Evolutionary conservation across 2,797 vertebrate genomes (phyloP).

Genomic region (Schizopygopsis pylzovi): DNA sequence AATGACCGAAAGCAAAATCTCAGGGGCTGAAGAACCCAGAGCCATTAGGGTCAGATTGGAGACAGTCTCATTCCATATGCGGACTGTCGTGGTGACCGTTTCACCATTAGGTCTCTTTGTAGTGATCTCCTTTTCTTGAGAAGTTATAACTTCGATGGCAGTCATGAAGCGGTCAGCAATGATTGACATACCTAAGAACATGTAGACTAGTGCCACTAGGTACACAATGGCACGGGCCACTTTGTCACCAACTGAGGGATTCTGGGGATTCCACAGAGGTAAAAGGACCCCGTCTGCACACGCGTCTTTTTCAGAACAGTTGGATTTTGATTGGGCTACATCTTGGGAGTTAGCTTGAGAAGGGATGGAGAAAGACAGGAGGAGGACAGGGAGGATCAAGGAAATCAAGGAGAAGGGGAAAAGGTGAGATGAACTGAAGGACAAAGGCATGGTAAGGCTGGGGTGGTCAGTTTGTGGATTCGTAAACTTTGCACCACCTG

Average conservation of each 20-base stretch:
- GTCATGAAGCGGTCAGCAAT: slow-evolving; percentile 89
- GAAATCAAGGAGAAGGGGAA: slow-evolving; percentile 38
- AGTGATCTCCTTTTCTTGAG: slow-evolving; percentile 86
- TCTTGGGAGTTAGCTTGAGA: slow-evolving; percentile 54
- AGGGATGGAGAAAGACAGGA: slow-evolving; percentile 49
- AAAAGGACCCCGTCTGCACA: slow-evolving; percentile 83
- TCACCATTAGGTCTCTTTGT: slow-evolving; percentile 83
- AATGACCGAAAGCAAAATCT: slow-evolving; percentile 87
- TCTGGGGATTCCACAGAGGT: slow-evolving; percentile 85
- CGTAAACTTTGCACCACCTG: slow-evolving; percentile 28
- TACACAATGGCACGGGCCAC: slow-evolving; percentile 87
- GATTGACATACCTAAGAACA: slow-evolving; percentile 90
- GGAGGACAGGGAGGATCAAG: slow-evolving; percentile 36
- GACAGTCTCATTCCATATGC: slow-evolving; percentile 88
- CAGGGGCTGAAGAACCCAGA: slow-evolving; percentile 84
- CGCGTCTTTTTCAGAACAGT: slow-evolving; percentile 73
- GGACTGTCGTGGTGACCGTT: slow-evolving; percentile 82
- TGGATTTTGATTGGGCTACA: slow-evolving; percentile 51
- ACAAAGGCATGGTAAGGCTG: slow-evolving; percentile 49
- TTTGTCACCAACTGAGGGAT: slow-evolving; percentile 85
- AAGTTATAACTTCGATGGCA: slow-evolving; percentile 88
- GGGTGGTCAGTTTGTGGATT: background rate
- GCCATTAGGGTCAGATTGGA: slow-evolving; percentile 88
- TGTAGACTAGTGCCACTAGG: slow-evolving; percentile 85
- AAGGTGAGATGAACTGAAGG: slow-evolving; percentile 52